phyloP scores from a whole-genome alignment of 1,140 invertebrate species.

The Hestina assimilis region DNA sequence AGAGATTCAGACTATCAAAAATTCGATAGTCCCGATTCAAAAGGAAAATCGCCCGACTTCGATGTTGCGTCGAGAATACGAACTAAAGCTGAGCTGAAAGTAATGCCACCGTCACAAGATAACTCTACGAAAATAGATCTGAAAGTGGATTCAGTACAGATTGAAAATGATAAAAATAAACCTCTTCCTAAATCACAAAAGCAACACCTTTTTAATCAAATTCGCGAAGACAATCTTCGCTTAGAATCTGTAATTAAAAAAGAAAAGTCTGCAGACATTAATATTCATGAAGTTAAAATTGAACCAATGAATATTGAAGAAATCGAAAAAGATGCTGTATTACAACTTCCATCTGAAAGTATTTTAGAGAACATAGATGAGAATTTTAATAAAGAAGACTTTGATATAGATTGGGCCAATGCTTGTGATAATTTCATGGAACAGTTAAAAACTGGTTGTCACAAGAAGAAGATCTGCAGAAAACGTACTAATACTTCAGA shows the following conservation, averaged over 20 bases:
- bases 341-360: slow-evolving; percentile 65
- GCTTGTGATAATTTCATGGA: slow-evolving; percentile 86
- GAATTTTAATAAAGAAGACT: slow-evolving; percentile 53
- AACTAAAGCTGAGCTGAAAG: slow-evolving; percentile 90
- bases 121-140: slow-evolving; percentile 40
- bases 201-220: slow-evolving; percentile 72
- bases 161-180: slow-evolving; percentile 47
- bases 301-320: slow-evolving; percentile 73
- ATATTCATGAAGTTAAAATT: slow-evolving; percentile 58
- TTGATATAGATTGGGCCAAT: slow-evolving; percentile 79
- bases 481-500: slow-evolving; percentile 65
- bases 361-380: slow-evolving; percentile 42
- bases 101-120: slow-evolving; percentile 68
- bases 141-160: slow-evolving; percentile 21
- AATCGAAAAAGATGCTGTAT: slow-evolving; percentile 67
- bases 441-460: slow-evolving; percentile 80
- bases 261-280: slow-evolving; percentile 40
- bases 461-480: slow-evolving; percentile 79
- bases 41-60: slow-evolving; percentile 60
- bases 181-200: slow-evolving; percentile 66
- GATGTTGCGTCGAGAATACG: slow-evolving; percentile 85
- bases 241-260: slow-evolving; percentile 68
- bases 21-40: slow-evolving; percentile 46
- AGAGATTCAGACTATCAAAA: slow-evolving; percentile 54
- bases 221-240: slow-evolving; percentile 68